Percentiles rank a stretch among this genome's conserved stretches.
Evolutionary conservation across 2,113 vertebrate genomes (phyloP).

Genomic region (Corythaeola cristata): DNA sequence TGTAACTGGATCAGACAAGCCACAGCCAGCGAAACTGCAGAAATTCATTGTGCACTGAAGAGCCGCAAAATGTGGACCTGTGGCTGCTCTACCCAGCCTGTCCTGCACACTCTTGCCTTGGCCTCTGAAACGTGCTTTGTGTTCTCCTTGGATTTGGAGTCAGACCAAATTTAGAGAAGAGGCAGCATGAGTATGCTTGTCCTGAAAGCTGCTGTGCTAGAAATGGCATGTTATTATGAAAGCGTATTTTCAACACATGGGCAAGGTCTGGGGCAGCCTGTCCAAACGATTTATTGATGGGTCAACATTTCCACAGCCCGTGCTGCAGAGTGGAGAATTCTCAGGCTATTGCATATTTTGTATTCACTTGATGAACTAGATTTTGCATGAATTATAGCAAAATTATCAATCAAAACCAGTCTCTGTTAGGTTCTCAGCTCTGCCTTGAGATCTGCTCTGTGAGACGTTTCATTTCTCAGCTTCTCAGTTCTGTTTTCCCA

Average conservation of each 20-base stretch:
- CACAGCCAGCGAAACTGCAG: not conserved
- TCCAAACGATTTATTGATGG: not conserved
- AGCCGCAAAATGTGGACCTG: not conserved
- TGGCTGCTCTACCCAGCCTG: not conserved
- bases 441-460: not conserved
- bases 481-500: not conserved
- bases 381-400: constrained; percentile 30
- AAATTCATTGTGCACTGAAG: not conserved
- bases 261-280: not conserved
- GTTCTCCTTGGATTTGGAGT: not conserved
- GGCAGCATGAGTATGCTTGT: fast-evolving
- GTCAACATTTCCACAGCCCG: not conserved
- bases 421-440: not conserved
- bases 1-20: constrained; percentile 30
- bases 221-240: not conserved
- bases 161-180: not conserved
- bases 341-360: constrained; percentile 9
- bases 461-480: not conserved
- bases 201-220: not conserved
- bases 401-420: not conserved
- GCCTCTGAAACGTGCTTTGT: not conserved
- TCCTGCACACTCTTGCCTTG: not conserved
- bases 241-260: not conserved
- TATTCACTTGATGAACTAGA: not conserved
- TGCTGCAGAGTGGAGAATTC: not conserved